These are phyloP conservation scores for Otus scops DNA, from an alignment of 2,797 vertebrate species.

Conservation along the genomic window DNA sequence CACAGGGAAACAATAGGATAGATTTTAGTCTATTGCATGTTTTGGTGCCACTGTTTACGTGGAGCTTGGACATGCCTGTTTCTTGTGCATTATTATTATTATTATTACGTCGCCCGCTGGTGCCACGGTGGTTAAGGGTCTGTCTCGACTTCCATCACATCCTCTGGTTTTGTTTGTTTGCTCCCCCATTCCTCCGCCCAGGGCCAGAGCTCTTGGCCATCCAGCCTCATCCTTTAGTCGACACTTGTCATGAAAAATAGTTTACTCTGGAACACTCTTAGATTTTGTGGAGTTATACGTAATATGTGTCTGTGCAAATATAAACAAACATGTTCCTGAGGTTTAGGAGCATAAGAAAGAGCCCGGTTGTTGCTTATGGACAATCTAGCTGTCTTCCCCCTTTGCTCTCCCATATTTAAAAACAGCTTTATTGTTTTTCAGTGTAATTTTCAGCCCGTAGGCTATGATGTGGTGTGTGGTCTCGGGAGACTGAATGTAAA, in stretches of 20 bases:
- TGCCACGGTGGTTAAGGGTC: slow-evolving; percentile 62
- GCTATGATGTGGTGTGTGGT: not conserved
- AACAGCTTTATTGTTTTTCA: not conserved
- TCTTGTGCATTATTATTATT: slow-evolving; percentile 60
- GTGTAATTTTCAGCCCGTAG: not conserved
- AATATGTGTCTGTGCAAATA: slow-evolving; percentile 42
- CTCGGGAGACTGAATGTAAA: slow-evolving; percentile 47
- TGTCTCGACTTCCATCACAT: slow-evolving; percentile 62
- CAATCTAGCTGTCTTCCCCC: not conserved
- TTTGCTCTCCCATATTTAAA: slow-evolving; percentile 25
- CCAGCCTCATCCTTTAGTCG: slow-evolving; percentile 22
- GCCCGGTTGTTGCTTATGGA: slow-evolving; percentile 36
- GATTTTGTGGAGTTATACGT: slow-evolving; percentile 44
- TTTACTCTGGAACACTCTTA: slow-evolving; percentile 13
- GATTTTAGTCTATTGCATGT: slow-evolving; percentile 67
- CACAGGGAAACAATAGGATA: slow-evolving; percentile 60
- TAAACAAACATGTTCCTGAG: not conserved
- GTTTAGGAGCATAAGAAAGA: not conserved
- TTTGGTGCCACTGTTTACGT: slow-evolving; percentile 64
- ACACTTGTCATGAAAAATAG: slow-evolving; percentile 24
- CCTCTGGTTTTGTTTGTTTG: slow-evolving; percentile 48
- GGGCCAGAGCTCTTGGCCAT: slow-evolving; percentile 36
- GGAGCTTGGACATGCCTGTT: slow-evolving; percentile 64
- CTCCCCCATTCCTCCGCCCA: not conserved
- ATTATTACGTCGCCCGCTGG: slow-evolving; percentile 19